phyloP scores from a whole-genome alignment of 2,888 invertebrate species.

The Boloria euphrosyne region DNA sequence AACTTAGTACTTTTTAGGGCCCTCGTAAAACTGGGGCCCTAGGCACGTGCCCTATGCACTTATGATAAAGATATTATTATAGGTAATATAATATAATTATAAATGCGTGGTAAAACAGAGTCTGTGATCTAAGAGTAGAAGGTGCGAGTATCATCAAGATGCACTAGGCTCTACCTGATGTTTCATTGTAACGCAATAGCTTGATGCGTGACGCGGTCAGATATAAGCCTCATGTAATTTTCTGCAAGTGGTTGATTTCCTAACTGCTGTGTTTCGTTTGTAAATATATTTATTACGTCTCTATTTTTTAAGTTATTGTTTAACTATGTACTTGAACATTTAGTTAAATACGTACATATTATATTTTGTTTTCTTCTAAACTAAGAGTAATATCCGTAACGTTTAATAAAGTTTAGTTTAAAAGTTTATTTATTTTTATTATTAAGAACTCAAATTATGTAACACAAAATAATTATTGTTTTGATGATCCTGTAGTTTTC shows the following conservation, averaged over 20 bases:
- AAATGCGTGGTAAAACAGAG: background rate
- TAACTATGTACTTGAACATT: background rate
- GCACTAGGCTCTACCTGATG: background rate
- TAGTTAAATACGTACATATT: too few species aligned
- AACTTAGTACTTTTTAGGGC: too few species aligned
- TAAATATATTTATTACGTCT: background rate
- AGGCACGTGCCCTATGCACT: too few species aligned
- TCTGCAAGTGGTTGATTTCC: conserved; percentile 28
- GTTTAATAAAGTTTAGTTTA: too few species aligned
- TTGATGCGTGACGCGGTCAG: conserved; percentile 33
- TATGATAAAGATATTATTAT: too few species aligned
- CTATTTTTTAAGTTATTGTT: background rate
- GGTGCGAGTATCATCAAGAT: background rate
- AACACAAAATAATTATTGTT: too few species aligned
- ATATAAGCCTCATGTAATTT: conserved; percentile 33
- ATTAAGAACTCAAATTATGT: too few species aligned
- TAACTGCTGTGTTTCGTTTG: conserved; percentile 21
- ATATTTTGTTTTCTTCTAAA: too few species aligned
- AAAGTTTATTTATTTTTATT: background rate
- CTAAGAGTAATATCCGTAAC: too few species aligned
- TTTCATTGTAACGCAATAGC: conserved; percentile 25
- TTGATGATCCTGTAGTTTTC: too few species aligned
- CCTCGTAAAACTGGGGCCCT: too few species aligned
- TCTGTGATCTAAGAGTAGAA: background rate
- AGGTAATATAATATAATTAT: background rate